Percentiles rank a stretch among this genome's conserved stretches.
phyloP scores from a whole-genome alignment of 2,888 invertebrate species.

The Archips crataeganus region DNA sequence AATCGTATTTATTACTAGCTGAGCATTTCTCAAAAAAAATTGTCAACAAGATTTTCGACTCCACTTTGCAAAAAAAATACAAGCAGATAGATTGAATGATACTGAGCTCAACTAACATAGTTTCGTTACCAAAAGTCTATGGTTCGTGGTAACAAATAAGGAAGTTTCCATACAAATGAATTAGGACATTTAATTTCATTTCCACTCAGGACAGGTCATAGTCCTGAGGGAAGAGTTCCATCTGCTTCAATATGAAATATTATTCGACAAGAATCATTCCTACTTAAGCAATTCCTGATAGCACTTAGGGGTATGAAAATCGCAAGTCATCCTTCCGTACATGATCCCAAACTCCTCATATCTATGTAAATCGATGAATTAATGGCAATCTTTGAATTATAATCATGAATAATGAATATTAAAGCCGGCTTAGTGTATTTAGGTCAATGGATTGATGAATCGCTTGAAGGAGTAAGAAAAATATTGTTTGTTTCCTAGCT shows the following conservation, averaged over 20 bases:
- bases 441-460: not conserved
- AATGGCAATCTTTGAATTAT: conserved; percentile 11
- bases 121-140: too few species aligned
- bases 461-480: not conserved
- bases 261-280: conserved; percentile 1
- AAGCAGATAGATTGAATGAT: too few species aligned
- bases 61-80: too few species aligned
- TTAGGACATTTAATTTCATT: not conserved
- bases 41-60: too few species aligned
- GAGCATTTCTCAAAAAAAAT: too few species aligned
- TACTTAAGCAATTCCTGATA: conserved; percentile 10
- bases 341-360: conserved; percentile 28
- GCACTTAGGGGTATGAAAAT: conserved; percentile 15
- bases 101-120: too few species aligned
- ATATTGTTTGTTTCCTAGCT: not conserved
- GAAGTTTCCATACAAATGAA: too few species aligned
- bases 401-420: conserved; percentile 23
- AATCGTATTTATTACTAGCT: too few species aligned
- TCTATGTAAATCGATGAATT: conserved; percentile 31
- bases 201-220: not conserved
- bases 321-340: conserved; percentile 18
- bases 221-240: not conserved
- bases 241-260: not conserved
- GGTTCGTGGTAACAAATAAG: too few species aligned
- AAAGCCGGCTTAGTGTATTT: not conserved